Percentiles rank a stretch among this genome's conserved stretches.
Conservation (phyloP, 1,140 invertebrate species). For the Cherax destructor region DNA sequence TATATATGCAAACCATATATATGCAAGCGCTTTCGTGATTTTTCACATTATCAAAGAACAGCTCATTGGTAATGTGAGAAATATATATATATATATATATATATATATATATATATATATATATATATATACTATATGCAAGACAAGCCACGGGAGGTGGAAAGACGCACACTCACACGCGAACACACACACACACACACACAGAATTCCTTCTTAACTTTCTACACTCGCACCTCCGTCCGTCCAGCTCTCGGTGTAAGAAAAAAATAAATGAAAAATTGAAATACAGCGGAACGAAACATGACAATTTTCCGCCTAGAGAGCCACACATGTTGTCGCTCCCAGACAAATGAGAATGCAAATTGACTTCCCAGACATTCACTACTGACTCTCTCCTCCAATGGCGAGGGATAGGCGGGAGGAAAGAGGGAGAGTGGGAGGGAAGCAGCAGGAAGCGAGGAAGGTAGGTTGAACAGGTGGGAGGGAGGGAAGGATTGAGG, state of each 20-base stretch:
- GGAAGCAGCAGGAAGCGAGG: neutral
- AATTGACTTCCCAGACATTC: constrained; percentile 29
- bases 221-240: neutral
- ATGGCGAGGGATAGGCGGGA: neutral
- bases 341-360: constrained; percentile 44
- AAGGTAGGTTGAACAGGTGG: neutral
- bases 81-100: no score
- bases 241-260: neutral
- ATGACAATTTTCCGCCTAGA: constrained; percentile 29
- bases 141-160: no score
- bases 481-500: neutral
- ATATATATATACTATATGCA: no score
- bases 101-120: no score
- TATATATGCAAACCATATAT: no score
- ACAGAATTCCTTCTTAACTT: neutral
- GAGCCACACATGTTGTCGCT: constrained; percentile 31
- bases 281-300: constrained; percentile 34
- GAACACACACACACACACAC: constrained; percentile 15
- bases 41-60: no score
- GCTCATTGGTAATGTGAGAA: no score
- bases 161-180: neutral
- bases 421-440: neutral
- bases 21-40: no score
- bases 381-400: neutral
- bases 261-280: neutral